Conservation (phyloP, 2,113 vertebrate species). For the Campylomormyrus numenius region DNA sequence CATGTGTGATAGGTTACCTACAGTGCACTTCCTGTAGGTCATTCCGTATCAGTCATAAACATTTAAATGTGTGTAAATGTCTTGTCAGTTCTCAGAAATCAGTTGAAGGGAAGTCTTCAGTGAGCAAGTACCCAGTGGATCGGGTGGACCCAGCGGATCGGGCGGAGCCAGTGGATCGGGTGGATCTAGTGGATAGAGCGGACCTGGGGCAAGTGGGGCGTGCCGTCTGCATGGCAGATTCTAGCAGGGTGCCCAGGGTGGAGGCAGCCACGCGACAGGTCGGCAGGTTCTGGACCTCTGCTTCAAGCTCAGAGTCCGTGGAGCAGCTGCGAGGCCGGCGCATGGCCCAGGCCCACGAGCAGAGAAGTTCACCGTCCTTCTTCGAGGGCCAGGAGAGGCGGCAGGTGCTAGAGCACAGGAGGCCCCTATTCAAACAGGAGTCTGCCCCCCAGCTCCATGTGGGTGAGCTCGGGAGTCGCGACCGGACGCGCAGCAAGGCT, state of each 20-base stretch:
- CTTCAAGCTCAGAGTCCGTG: background rate
- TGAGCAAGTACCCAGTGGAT: background rate
- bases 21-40: background rate
- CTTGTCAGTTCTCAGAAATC: slow-evolving; percentile 3
- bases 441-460: background rate
- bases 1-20: background rate
- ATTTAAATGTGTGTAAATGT: background rate
- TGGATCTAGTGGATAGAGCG: background rate
- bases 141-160: background rate
- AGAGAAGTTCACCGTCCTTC: background rate
- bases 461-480: background rate
- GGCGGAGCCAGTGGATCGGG: background rate
- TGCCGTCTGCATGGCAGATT: background rate
- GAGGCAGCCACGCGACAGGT: slow-evolving; percentile 11
- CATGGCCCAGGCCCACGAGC: background rate
- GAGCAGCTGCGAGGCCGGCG: slow-evolving; percentile 1
- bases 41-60: background rate
- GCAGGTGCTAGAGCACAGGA: background rate
- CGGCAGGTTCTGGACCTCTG: background rate
- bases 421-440: background rate
- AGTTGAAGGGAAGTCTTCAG: background rate
- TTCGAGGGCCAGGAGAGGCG: background rate
- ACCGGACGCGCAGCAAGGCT: background rate
- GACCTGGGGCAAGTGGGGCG: too few relatives aligned
- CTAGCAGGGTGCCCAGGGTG: slow-evolving; percentile 27